These are phyloP conservation scores for Melanotaenia boesemani DNA, from an alignment of 2,797 vertebrate genomes.

Conservation along the genomic window DNA sequence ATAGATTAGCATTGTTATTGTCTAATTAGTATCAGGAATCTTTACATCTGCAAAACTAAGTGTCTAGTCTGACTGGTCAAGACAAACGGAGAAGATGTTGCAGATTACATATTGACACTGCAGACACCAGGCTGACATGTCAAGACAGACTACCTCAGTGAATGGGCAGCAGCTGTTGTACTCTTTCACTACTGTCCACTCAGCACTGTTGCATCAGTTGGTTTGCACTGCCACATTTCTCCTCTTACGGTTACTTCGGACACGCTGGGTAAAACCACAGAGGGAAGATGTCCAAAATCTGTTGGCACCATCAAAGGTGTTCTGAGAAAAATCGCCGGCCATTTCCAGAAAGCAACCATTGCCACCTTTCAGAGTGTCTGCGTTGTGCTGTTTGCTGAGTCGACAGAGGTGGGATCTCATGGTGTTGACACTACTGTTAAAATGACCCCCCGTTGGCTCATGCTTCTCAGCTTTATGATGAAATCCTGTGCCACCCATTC, in stretches of 20 bases:
- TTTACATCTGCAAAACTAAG: constrained; percentile 44
- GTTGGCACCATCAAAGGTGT: constrained; percentile 63
- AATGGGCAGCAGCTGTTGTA: constrained; percentile 56
- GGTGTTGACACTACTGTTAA: constrained; percentile 83
- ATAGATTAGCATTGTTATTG: neutral
- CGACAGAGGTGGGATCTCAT: constrained; percentile 67
- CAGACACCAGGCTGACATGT: constrained; percentile 32
- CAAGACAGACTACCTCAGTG: constrained; percentile 37
- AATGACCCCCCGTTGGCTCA: constrained; percentile 79
- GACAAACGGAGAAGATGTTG: constrained; percentile 43
- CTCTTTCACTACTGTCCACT: constrained; percentile 34
- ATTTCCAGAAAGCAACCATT: constrained; percentile 74
- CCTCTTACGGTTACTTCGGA: constrained; percentile 53
- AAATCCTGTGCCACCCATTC: constrained; percentile 80
- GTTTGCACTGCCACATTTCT: constrained; percentile 39
- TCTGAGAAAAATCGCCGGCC: constrained; percentile 71
- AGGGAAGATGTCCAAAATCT: constrained; percentile 44
- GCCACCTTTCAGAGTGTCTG: constrained; percentile 54
- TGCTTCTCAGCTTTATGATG: constrained; percentile 82
- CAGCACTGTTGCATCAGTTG: constrained; percentile 32
- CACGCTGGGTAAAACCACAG: constrained; percentile 30
- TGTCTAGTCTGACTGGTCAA: constrained; percentile 20
- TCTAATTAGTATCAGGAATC: constrained; percentile 3
- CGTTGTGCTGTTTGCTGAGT: constrained; percentile 81
- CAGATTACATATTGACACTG: constrained; percentile 51